Conservation (phyloP, 2,888 invertebrate genomes). For the Pseudoips prasinana region DNA sequence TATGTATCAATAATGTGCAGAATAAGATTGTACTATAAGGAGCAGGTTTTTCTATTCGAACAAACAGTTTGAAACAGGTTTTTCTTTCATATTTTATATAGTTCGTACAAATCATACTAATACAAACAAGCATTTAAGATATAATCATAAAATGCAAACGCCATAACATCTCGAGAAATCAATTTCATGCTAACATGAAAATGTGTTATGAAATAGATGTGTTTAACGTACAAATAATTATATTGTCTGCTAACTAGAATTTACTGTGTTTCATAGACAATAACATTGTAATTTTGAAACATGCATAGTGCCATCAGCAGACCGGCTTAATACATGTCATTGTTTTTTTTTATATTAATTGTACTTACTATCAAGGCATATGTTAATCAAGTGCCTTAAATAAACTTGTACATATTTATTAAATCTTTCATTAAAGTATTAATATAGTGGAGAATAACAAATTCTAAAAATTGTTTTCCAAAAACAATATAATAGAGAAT, state of each 20-base stretch:
- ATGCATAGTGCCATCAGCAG: constrained; percentile 75
- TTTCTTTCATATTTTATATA: constrained; percentile 1
- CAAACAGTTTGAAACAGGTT: too few relatives aligned
- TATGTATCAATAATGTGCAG: too few relatives aligned
- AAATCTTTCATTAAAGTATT: constrained; percentile 69
- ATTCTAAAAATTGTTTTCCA: constrained; percentile 74
- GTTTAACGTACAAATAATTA: constrained; percentile 69
- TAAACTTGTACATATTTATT: constrained; percentile 74
- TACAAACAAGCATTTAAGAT: constrained; percentile 40
- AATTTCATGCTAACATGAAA: constrained; percentile 33
- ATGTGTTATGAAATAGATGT: constrained; percentile 61
- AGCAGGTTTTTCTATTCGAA: too few relatives aligned
- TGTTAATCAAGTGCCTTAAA: constrained; percentile 73
- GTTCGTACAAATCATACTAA: constrained; percentile 34
- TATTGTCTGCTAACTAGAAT: constrained; percentile 69
- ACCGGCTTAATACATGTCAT: constrained; percentile 62
- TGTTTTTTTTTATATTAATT: constrained; percentile 63
- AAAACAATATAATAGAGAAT: constrained; percentile 70
- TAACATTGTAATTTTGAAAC: constrained; percentile 55
- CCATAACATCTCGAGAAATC: constrained; percentile 33
- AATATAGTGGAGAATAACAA: constrained; percentile 58
- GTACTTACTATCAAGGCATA: constrained; percentile 75
- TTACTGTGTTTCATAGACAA: constrained; percentile 62
- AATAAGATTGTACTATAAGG: too few relatives aligned
- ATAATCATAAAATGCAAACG: constrained; percentile 36